Conservation (phyloP, 2,797 vertebrate species). For the Mus spretus region DNA sequence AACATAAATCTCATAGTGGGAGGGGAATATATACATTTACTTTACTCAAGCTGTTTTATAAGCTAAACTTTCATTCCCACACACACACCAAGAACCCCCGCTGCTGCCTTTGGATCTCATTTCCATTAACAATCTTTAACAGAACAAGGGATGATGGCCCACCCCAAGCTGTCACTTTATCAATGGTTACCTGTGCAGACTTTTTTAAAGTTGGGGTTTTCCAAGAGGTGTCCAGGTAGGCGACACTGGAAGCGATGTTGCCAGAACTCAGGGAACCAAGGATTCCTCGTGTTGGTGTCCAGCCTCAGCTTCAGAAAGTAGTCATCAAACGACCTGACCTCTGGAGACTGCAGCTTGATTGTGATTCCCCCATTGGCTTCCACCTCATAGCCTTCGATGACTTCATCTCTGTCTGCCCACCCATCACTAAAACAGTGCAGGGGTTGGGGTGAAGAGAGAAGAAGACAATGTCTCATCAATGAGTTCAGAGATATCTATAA, state of each 20-base stretch:
- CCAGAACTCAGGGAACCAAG: constrained; percentile 99
- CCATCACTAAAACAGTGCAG: constrained; percentile 93
- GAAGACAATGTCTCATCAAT: constrained; percentile 78
- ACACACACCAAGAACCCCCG: too few relatives aligned
- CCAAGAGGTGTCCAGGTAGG: constrained; percentile 94
- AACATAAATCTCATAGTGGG: not conserved
- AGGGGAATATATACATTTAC: not conserved
- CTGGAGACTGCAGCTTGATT: constrained; percentile 97
- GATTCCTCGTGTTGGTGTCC: constrained; percentile 96
- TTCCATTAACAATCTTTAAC: not conserved
- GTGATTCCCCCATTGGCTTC: constrained; percentile 99
- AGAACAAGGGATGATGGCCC: not conserved
- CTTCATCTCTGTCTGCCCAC: constrained; percentile 99
- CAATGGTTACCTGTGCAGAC: constrained; percentile 94
- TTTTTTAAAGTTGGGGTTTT: constrained; percentile 96
- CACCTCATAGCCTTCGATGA: constrained; percentile 97
- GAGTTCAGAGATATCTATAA: constrained; percentile 14
- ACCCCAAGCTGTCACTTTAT: not conserved
- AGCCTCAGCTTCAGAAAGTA: constrained; percentile 97
- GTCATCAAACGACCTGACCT: constrained; percentile 96
- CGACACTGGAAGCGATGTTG: constrained; percentile 99
- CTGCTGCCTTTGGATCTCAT: not conserved
- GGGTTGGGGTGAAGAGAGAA: constrained; percentile 65
- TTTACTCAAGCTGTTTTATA: constrained; percentile 4
- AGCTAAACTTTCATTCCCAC: not conserved